Percentiles rank a stretch among this genome's conserved stretches.
Evolutionary conservation across 2,797 vertebrate species (phyloP).

Genomic region (Salmo trutta): DNA sequence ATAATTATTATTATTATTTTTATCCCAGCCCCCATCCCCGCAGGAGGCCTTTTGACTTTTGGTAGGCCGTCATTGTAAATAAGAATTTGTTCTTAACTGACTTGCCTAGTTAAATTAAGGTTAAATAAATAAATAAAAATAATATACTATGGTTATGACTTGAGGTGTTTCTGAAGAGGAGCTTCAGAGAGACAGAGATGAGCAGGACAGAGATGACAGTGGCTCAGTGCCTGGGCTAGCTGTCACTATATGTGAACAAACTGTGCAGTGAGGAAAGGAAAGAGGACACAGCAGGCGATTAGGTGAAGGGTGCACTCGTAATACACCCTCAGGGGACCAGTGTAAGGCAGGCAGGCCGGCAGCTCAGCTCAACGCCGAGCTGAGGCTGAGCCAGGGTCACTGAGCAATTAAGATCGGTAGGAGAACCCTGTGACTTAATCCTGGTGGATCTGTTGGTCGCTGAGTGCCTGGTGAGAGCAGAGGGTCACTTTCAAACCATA

Average conservation of each 20-base stretch:
- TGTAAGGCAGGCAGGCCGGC: conserved; percentile 53
- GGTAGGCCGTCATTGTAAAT: too few relatives aligned
- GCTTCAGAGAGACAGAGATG: conserved; percentile 2
- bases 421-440: conserved; percentile 63
- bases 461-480: conserved; percentile 49
- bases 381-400: conserved; percentile 59
- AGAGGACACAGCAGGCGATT: conserved; percentile 70
- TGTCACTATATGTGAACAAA: conserved; percentile 64
- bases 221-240: conserved; percentile 37
- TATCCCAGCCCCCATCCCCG: too few relatives aligned
- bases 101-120: too few relatives aligned
- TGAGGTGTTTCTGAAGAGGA: not conserved
- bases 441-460: conserved; percentile 9
- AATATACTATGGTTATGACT: not conserved
- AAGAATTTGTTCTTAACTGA: too few relatives aligned
- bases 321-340: conserved; percentile 66
- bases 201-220: conserved; percentile 20
- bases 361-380: conserved; percentile 40
- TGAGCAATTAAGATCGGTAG: conserved; percentile 70
- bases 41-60: too few relatives aligned
- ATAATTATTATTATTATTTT: too few relatives aligned
- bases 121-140: not conserved
- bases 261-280: conserved; percentile 51
- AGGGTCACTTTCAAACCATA: conserved; percentile 68
- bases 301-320: conserved; percentile 66